These are phyloP conservation scores for Drosophila saltans DNA, from an alignment of 1,140 invertebrate species.

Conservation along the genomic window DNA sequence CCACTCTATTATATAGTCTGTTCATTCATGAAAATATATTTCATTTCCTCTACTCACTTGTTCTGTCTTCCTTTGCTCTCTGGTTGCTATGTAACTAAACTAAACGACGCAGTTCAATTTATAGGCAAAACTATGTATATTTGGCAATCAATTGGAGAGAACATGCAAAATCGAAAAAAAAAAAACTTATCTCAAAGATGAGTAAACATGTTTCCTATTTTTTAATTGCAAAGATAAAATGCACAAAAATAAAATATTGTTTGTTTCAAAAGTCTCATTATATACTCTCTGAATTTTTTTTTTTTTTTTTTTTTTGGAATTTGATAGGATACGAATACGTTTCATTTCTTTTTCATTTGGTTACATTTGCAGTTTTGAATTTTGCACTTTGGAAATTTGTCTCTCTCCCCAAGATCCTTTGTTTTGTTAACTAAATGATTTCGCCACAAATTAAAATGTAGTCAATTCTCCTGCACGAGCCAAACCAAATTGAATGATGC, in stretches of 20 bases:
- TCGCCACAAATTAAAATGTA: slow-evolving; percentile 46
- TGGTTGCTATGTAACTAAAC: slow-evolving; percentile 31
- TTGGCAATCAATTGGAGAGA: slow-evolving; percentile 43
- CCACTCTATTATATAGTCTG: not conserved
- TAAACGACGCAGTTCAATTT: slow-evolving; percentile 28
- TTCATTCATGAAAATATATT: too few species aligned
- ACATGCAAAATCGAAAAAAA: slow-evolving; percentile 6
- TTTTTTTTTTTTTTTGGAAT: too few species aligned
- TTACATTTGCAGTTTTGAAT: too few species aligned
- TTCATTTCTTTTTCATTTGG: too few species aligned
- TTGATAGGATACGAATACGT: too few species aligned
- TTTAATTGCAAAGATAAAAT: slow-evolving; percentile 39
- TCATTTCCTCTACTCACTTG: slow-evolving; percentile 20
- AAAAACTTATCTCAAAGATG: slow-evolving; percentile 45
- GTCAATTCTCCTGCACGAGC: slow-evolving; percentile 30
- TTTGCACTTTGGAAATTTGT: too few species aligned
- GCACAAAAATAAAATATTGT: slow-evolving; percentile 6
- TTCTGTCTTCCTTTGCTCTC: not conserved
- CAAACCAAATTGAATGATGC: slow-evolving; percentile 11
- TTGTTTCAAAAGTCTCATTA: slow-evolving; percentile 12
- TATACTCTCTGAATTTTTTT: not conserved
- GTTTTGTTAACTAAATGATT: too few species aligned
- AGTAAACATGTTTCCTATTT: slow-evolving; percentile 29
- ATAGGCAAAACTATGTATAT: slow-evolving; percentile 40
- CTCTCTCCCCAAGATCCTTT: too few species aligned